phyloP scores from a whole-genome alignment of 2,113 vertebrate species.

The Sinocyclocheilus grahami region DNA sequence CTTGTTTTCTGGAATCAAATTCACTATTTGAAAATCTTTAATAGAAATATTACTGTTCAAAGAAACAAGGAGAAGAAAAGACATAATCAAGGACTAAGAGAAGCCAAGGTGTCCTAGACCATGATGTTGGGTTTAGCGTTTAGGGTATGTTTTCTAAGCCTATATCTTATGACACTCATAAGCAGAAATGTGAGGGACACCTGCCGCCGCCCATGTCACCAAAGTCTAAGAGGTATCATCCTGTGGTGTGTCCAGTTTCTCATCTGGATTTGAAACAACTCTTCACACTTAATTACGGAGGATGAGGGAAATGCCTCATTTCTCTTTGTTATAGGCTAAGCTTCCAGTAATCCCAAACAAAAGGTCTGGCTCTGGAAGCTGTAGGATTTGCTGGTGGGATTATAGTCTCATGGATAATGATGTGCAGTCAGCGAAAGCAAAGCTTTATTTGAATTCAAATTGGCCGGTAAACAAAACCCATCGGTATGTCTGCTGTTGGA shows the following conservation, averaged over 20 bases:
- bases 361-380: conserved; percentile 94
- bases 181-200: conserved; percentile 16
- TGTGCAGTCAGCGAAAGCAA: conserved; percentile 92
- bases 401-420: conserved; percentile 92
- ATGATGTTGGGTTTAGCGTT: neutral
- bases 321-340: conserved; percentile 99
- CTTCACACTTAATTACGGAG: conserved; percentile 99
- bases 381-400: conserved; percentile 92
- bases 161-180: neutral
- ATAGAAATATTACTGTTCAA: neutral
- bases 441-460: conserved; percentile 99
- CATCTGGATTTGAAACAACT: conserved; percentile 95
- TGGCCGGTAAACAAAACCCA: conserved; percentile 98
- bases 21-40: neutral
- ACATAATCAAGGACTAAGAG: neutral
- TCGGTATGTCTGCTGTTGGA: conserved; percentile 84
- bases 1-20: neutral
- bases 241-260: conserved; percentile 76
- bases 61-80: neutral
- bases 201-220: conserved; percentile 11
- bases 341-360: conserved; percentile 99
- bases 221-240: conserved; percentile 65
- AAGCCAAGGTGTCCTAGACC: neutral
- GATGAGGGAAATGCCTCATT: conserved; percentile 97
- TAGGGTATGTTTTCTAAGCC: neutral